A percentile compares a stretch with the other conserved stretches of the same genome.
Conservation (phyloP, 2,797 vertebrate species). For the Girardinus metallicus region DNA sequence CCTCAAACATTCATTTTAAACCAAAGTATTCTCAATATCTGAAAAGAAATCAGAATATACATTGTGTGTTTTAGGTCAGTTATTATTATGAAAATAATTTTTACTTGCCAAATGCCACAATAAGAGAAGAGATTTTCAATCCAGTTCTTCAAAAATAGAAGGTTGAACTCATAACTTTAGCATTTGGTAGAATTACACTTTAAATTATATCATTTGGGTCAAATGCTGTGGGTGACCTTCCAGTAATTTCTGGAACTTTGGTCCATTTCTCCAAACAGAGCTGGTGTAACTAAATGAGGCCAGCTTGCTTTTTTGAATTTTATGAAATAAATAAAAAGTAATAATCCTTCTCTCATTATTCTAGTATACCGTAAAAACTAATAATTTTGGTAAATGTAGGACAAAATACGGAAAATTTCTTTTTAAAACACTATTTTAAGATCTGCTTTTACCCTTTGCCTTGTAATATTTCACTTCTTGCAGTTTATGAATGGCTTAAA, state of each 20-base stretch:
- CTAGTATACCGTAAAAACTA: not conserved
- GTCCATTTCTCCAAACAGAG: not conserved
- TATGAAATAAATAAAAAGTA: not conserved
- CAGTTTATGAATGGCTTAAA: not conserved
- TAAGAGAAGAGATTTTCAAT: not conserved
- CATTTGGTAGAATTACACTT: not conserved
- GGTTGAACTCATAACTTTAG: not conserved
- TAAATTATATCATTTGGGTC: not conserved
- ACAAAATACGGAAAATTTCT: not conserved
- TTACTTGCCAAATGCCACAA: not conserved
- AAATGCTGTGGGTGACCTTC: not conserved
- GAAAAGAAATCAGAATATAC: not conserved
- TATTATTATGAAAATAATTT: not conserved
- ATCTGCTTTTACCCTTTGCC: not conserved
- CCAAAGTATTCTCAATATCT: not conserved
- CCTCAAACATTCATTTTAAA: not conserved
- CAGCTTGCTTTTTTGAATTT: not conserved
- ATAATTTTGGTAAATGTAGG: not conserved
- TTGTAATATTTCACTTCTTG: not conserved
- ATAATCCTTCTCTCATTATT: not conserved
- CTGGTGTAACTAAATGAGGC: not conserved
- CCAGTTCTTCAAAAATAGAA: not conserved
- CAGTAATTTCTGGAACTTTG: not conserved
- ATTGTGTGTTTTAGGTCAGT: not conserved
- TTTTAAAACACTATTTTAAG: not conserved